phyloP scores from a whole-genome alignment of 2,888 invertebrate species.

The Protophormia terraenovae region DNA sequence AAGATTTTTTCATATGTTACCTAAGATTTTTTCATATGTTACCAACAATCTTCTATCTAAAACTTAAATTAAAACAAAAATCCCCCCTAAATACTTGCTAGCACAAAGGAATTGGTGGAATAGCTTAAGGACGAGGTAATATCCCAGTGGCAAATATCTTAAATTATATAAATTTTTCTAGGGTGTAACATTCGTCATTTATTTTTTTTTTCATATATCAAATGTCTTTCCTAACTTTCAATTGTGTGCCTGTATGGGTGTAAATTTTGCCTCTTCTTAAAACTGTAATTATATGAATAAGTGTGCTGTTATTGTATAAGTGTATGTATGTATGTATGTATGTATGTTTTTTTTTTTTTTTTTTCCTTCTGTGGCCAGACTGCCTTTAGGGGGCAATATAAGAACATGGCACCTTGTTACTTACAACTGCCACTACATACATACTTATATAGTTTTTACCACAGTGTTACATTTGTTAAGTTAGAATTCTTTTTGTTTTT shows the following conservation, averaged over 20 bases:
- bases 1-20: no score
- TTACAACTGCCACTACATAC: conserved; percentile 1
- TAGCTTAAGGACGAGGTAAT: not conserved
- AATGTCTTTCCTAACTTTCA: not conserved
- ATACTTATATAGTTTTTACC: no score
- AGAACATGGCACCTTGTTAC: conserved; percentile 35
- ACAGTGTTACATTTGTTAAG: not conserved
- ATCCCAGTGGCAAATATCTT: not conserved
- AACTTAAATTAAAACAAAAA: no score
- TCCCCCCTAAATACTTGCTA: no score
- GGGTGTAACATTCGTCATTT: not conserved
- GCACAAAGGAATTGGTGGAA: no score
- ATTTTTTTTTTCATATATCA: not conserved
- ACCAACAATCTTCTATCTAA: no score
- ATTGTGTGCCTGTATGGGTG: not conserved
- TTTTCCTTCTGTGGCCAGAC: conserved; percentile 3
- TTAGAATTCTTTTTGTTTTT: not conserved
- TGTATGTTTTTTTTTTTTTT: not conserved
- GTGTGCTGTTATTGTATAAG: no score
- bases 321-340: not conserved
- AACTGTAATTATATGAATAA: not conserved
- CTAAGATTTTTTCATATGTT: no score
- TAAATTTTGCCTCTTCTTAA: not conserved
- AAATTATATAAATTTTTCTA: not conserved
- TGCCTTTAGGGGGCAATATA: conserved; percentile 19